Conservation (phyloP, 1,140 invertebrate genomes). For the Musca vetustissima region DNA sequence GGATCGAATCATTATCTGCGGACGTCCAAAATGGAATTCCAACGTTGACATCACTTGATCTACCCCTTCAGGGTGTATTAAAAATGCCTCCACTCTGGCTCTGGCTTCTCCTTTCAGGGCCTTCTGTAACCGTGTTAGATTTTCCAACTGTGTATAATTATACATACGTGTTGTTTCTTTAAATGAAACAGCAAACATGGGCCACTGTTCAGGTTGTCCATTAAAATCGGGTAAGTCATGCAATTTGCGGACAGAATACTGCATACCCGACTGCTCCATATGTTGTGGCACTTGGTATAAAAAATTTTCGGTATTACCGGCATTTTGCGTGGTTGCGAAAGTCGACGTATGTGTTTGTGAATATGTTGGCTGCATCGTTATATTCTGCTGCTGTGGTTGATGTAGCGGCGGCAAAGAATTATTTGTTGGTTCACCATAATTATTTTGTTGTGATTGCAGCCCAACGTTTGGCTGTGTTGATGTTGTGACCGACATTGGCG, state of each 20-base stretch:
- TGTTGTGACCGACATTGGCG: too few species aligned
- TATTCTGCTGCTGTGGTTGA: too few species aligned
- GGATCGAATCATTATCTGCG: neutral
- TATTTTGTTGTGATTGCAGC: too few species aligned
- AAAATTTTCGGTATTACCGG: too few species aligned
- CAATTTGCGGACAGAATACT: neutral
- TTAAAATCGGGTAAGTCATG: slow-evolving; percentile 21
- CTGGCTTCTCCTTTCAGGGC: slow-evolving; percentile 5
- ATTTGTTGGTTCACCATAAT: too few species aligned
- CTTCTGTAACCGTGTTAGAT: neutral
- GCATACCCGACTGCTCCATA: too few species aligned
- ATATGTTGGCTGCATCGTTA: too few species aligned
- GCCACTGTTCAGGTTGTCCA: slow-evolving; percentile 17
- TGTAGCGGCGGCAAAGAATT: too few species aligned
- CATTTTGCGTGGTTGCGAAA: too few species aligned
- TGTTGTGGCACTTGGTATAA: too few species aligned
- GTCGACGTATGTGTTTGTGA: too few species aligned
- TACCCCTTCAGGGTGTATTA: slow-evolving; percentile 13
- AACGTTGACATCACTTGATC: slow-evolving; percentile 6
- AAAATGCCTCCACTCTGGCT: slow-evolving; percentile 1
- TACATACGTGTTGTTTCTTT: slow-evolving; percentile 12
- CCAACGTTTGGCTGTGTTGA: too few species aligned
- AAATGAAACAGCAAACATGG: slow-evolving; percentile 11
- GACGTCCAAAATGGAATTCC: slow-evolving; percentile 20
- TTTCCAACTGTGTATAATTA: neutral